Base-by-base conservation (phyloP, 1,140 invertebrate species). In the Heliconius nattereri region DNA sequence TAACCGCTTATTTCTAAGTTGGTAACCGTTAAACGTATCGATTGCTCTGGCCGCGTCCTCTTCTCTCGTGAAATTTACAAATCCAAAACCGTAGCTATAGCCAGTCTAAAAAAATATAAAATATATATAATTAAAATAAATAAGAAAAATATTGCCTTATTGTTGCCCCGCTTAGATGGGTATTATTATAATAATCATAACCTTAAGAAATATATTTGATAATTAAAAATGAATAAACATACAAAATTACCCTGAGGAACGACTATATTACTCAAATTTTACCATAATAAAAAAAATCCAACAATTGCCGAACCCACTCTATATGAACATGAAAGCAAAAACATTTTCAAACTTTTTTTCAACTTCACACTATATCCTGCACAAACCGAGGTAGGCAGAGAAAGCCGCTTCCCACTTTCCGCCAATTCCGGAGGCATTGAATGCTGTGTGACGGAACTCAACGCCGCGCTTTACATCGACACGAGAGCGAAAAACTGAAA, bases 1-100 rank as follows among this genome's bases (percentile, higher is more conserved):
- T 87, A 98, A 96, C 84, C 96, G 95, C 92, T 98, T 98, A 91
- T 98, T 98, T 86, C 98, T 97, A 54, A 98, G 96, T 90, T 98
- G 97, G 80, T 98, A 96, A 32, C 98, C 98, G 94, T 99, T 99
- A 80, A 99, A 95, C 9, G 97, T 96, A 84, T 96, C 96, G 80
- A 99, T 98, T 40, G 98, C 98, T 85, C 96, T 96, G 57, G 96
- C 94, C 29, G 98, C 98, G 95, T 98, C 98, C 89, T 98, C 97
- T 80, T 97, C 96, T 82, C 96, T 97, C 40, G 96, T 95, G 92
- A 98, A 99, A 91, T 99, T 98, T 23, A 99, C 98, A 95, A 99
- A 99, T 26, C 98, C 98, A 94, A 99, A 99, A 20, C 98, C 98
- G 93, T 98, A 99, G 92, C 98, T 98, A 92, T 99, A 99, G 32